phyloP scores from a whole-genome alignment of 2,888 invertebrate genomes.

The Thymelicus acteon region DNA sequence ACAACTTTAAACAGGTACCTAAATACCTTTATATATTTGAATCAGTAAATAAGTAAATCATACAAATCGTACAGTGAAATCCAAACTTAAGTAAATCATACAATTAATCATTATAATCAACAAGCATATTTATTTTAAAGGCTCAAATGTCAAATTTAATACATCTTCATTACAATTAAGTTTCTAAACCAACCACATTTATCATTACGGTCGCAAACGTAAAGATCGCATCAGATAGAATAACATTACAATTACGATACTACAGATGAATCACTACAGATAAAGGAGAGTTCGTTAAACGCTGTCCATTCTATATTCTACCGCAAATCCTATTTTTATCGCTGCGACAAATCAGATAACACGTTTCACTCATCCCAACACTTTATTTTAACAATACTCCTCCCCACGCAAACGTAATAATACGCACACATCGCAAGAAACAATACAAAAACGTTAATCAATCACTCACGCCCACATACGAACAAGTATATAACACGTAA shows the following conservation, averaged over 20 bases:
- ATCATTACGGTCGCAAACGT: constrained; percentile 1
- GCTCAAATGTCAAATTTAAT: too few species aligned
- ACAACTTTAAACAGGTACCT: too few species aligned
- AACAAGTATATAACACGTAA: constrained; percentile 43
- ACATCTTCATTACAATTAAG: too few species aligned
- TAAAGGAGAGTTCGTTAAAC: constrained; percentile 24
- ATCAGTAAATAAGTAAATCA: too few species aligned
- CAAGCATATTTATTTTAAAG: too few species aligned
- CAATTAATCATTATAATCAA: too few species aligned
- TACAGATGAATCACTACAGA: constrained; percentile 20
- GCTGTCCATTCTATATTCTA: constrained; percentile 27
- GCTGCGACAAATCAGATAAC: constrained; percentile 42
- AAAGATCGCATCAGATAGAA: neutral
- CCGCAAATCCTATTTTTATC: constrained; percentile 27
- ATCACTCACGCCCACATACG: constrained; percentile 52
- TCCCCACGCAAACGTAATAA: constrained; percentile 44
- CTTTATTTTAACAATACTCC: constrained; percentile 22
- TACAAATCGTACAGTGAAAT: too few species aligned
- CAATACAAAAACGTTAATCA: constrained; percentile 43
- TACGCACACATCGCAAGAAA: constrained; percentile 47
- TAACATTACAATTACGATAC: constrained; percentile 1
- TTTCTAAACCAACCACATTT: neutral
- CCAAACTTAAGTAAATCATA: too few species aligned
- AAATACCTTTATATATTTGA: too few species aligned
- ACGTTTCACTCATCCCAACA: constrained; percentile 34